Conservation (phyloP, 35 echinoderm and acorn worm species). For the Lytechinus pictus region DNA sequence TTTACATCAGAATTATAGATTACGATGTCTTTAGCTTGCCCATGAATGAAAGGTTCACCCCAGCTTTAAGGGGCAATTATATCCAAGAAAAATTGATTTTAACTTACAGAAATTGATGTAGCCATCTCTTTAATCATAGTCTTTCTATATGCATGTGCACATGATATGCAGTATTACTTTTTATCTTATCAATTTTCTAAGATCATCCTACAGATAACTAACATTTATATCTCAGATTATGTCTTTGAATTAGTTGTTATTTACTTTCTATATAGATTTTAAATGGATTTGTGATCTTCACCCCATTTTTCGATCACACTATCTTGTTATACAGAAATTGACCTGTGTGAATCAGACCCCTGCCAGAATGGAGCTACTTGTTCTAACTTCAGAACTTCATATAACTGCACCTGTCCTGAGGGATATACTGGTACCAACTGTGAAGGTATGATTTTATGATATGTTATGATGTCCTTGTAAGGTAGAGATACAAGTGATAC, state of each 20-base stretch:
- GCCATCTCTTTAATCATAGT: too few relatives aligned
- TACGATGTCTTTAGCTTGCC: too few relatives aligned
- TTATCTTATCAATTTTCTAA: background rate
- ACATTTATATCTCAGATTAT: background rate
- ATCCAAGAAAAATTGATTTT: too few relatives aligned
- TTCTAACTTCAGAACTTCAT: slow-evolving; percentile 53
- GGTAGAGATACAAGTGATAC: background rate
- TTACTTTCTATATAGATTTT: too few relatives aligned
- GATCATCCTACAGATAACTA: background rate
- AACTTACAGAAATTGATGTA: too few relatives aligned
- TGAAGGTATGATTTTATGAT: background rate
- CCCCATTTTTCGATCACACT: background rate
- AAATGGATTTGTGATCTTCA: background rate
- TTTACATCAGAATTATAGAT: too few relatives aligned
- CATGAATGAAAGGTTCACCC: too few relatives aligned
- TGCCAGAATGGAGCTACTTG: slow-evolving; percentile 64
- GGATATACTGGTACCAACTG: slow-evolving; percentile 47
- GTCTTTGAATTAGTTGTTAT: background rate
- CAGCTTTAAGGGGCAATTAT: too few relatives aligned
- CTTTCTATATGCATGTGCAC: background rate
- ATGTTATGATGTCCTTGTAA: background rate
- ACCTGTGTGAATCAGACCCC: slow-evolving; percentile 53
- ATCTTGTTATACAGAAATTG: slow-evolving; percentile 13
- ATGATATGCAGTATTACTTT: background rate
- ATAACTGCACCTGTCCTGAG: slow-evolving; percentile 45